Base-by-base conservation (phyloP, 2,797 vertebrate genomes). In the Phoxinus dragarum region DNA sequence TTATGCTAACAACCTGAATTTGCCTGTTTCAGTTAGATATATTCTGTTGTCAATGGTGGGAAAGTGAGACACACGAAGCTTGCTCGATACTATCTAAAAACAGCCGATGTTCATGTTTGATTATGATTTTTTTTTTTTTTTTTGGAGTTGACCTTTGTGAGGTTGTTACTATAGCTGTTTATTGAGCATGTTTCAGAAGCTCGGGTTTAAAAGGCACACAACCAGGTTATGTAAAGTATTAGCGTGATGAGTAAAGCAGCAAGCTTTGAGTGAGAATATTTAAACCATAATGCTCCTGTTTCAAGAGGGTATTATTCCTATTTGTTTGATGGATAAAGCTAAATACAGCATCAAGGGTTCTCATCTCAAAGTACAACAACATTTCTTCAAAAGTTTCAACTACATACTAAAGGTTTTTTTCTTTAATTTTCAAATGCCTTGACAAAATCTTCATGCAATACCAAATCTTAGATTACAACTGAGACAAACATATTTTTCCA, bases 61-160 rank as follows among this genome's bases (percentile, higher is more conserved):
- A 71, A 69, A 79, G 14, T 73, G 34, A 74, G 77, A 52, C 68
- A 73, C 56, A 67, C 34, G 42, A 73, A 27, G 42, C 84, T 73
- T 85, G 66, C 67, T 80, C 17, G 40, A 79, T 66, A 66, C 7
- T n/a, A 23, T 74, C 59, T 64, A 68, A 69, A 78, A 69, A 84
- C 31, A 36, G 69, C 49, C 16, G 1, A 68, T 61, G 66, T 71
- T 69, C 47, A 78, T 72, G 67, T 68, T 40, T 61, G 36, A 59
- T 82, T 61, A n/a, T n/a, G 34, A 44, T 23, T 40, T 19, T n/a
- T 8, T 31, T 34, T 49, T 31, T 40, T 42, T 59, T 44, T 54
- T 66, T 34, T 31, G 47, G 19, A 77, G 61, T 84, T 85, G 84
- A 85, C 68, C 77, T 85, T 85, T 85, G 68, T 80, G 68, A 80